Evolutionary conservation across 2,888 invertebrate species (phyloP).

Genomic region (Synanthedon tipuliformis): DNA sequence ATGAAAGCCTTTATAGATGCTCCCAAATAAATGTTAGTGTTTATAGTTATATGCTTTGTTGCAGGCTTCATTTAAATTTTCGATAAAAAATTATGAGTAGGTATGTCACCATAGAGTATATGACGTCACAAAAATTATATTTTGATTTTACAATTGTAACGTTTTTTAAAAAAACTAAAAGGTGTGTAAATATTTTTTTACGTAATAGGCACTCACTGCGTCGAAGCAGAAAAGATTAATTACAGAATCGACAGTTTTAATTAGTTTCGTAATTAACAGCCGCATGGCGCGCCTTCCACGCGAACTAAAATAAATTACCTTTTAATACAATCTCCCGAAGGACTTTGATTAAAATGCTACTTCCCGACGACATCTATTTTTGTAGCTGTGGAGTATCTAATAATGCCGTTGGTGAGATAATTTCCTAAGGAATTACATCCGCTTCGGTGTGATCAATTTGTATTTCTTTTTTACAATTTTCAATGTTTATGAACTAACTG

Average conservation of each 20-base stretch:
- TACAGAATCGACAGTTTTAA: conserved; percentile 64
- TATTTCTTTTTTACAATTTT: too few relatives aligned
- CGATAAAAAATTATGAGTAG: too few relatives aligned
- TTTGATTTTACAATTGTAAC: neutral
- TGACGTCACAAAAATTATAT: too few relatives aligned
- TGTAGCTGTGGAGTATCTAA: neutral
- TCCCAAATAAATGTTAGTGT: too few relatives aligned
- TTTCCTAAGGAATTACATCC: neutral
- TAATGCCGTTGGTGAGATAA: neutral
- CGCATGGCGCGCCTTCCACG: conserved; percentile 41
- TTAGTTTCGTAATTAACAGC: conserved; percentile 65
- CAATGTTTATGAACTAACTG: too few relatives aligned
- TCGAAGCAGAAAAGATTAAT: conserved; percentile 48
- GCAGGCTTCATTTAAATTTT: too few relatives aligned
- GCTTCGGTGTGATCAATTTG: neutral
- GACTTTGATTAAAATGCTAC: conserved; percentile 37
- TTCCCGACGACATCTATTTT: conserved; percentile 1
- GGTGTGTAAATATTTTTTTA: conserved; percentile 10
- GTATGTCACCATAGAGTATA: too few relatives aligned
- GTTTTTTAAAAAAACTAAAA: too few relatives aligned
- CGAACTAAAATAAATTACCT: conserved; percentile 62
- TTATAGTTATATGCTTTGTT: too few relatives aligned
- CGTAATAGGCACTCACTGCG: conserved; percentile 11
- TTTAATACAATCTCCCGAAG: conserved; percentile 54
- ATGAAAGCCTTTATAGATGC: too few relatives aligned